Base-by-base conservation (phyloP, 2,113 vertebrate species). In the Rhinichthys klamathensis region DNA sequence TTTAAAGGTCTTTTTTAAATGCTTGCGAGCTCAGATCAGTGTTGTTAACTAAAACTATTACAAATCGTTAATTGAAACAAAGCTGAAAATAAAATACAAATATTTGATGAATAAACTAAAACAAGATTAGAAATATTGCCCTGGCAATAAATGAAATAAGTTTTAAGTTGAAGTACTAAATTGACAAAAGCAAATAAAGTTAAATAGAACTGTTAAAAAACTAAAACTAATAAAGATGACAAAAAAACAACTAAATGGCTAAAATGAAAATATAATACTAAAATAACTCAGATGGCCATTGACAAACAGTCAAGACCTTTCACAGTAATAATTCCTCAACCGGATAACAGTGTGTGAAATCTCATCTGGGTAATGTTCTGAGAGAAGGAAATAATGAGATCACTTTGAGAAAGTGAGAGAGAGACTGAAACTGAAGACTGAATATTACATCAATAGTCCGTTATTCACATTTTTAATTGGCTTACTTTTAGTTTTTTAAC, bases 361-460 rank as follows among this genome's bases (percentile, higher is more conserved):
- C 84, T 63, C 54, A 35, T 85, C 78, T 74, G 69, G 30, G 18
- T 74, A 79, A 80, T 80, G 84, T 69, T 79, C 65, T 56, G 46
- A 79, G 78, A 51, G 78, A 51, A 74, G 84, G 23, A 49, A 51
- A 25, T 86, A 81, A 74, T 25, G 27, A 41, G 84, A 79, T 79
- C 61, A 79, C 61, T 41, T 61, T 81, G 54, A 86, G 78, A 65
- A 63, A 54, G 67, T 82, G 30, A 82, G 44, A 86, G 70, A 86
- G 27, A 81, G 65, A 54, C 27, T 1, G 44, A 81, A 49, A 75
- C 38, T 13, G 3, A 23, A 49, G n/a, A 49, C 72, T 49, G 11
- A 49, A 27, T n/a, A 49, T n/a, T 46, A 27, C 2, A 60, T 49
- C 18, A 79, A 21, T 54, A 15, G 30, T 27, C 35, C 44, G 2